Percentiles rank a stretch among this genome's conserved stretches.
phyloP scores from a whole-genome alignment of 1,140 invertebrate species.

The Drosophila baimaii region DNA sequence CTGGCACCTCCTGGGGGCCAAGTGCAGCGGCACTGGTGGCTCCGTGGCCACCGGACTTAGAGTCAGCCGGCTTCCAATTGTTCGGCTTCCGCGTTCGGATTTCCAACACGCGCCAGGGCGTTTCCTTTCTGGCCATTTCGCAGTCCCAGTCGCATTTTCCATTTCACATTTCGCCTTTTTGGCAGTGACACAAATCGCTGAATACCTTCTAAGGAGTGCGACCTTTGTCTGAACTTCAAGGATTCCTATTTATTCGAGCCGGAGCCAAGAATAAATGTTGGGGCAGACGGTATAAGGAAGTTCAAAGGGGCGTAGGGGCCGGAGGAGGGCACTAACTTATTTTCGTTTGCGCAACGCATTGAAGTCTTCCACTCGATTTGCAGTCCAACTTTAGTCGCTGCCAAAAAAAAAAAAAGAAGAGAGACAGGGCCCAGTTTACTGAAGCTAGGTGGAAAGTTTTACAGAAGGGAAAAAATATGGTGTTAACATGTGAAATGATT shows the following conservation, averaged over 20 bases:
- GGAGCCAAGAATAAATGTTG: conserved; percentile 66
- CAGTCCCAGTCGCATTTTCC: neutral
- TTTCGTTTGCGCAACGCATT: conserved; percentile 70
- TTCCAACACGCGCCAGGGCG: conserved; percentile 29
- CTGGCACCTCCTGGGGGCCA: conserved; percentile 5
- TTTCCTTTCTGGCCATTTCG: conserved; percentile 22
- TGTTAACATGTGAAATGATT: neutral
- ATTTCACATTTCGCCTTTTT: conserved; percentile 26
- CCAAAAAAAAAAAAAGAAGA: conserved; percentile 47
- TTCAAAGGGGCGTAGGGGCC: conserved; percentile 18
- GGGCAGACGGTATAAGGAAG: conserved; percentile 23
- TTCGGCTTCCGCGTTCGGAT: conserved; percentile 30
- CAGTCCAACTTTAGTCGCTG: conserved; percentile 50
- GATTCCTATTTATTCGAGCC: conserved; percentile 61
- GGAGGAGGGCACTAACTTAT: conserved; percentile 53
- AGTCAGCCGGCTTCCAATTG: conserved; percentile 40
- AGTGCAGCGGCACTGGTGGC: conserved; percentile 18
- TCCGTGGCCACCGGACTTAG: conserved; percentile 19
- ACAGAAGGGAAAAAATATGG: conserved; percentile 4
- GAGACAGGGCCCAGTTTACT: conserved; percentile 19
- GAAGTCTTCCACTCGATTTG: conserved; percentile 80
- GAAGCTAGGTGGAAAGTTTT: conserved; percentile 23
- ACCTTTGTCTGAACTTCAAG: conserved; percentile 74
- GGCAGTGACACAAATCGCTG: conserved; percentile 51
- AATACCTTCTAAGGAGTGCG: conserved; percentile 52